phyloP scores from a whole-genome alignment of 2,797 vertebrate species.

The Emydoidea blandingii region DNA sequence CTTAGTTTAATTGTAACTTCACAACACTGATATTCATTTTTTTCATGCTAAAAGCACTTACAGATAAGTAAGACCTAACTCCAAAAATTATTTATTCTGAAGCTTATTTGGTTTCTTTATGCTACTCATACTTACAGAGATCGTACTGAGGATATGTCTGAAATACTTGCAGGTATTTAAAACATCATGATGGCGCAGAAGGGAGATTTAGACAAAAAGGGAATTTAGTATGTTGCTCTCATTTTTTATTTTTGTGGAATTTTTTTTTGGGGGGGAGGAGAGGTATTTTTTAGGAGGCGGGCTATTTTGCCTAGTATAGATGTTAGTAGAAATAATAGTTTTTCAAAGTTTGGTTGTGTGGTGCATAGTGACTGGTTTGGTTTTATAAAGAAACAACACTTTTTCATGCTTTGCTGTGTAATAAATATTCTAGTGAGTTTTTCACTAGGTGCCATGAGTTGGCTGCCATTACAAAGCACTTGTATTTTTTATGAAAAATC shows the following conservation, averaged over 20 bases:
- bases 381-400: neutral
- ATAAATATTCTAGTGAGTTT: neutral
- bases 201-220: neutral
- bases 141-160: neutral
- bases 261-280: neutral
- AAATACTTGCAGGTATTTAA: neutral
- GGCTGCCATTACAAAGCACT: neutral
- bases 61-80: neutral
- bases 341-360: neutral
- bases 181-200: neutral
- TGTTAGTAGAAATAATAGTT: neutral
- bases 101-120: neutral
- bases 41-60: neutral
- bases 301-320: neutral
- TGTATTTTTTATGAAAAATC: neutral
- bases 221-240: neutral
- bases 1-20: neutral
- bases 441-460: neutral
- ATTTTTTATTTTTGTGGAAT: neutral
- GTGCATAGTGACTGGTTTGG: neutral
- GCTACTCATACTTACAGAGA: neutral
- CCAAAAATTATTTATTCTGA: neutral
- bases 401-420: neutral
- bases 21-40: neutral
- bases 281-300: neutral